Conservation (phyloP, 1,140 invertebrate genomes). For the Mycetomoellerius zeteki region DNA sequence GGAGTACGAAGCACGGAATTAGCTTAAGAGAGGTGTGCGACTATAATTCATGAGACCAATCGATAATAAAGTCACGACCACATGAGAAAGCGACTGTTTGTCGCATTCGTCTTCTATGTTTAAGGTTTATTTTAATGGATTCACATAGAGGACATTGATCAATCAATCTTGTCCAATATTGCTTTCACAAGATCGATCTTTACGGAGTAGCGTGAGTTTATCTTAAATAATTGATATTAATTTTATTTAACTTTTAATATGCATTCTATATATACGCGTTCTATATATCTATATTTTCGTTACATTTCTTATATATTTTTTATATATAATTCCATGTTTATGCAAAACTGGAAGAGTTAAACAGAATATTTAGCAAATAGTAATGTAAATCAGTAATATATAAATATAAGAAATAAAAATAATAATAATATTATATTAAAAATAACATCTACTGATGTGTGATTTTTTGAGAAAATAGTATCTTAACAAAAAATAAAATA, state of each 20-base stretch:
- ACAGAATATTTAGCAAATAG: background rate
- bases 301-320: too few species aligned
- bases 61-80: slow-evolving; percentile 58
- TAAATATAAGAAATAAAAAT: background rate
- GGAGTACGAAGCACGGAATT: slow-evolving; percentile 55
- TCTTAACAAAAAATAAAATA: background rate
- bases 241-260: slow-evolving; percentile 17
- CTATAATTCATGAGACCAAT: slow-evolving; percentile 76
- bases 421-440: background rate
- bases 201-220: background rate
- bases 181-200: slow-evolving; percentile 16
- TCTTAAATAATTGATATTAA: slow-evolving; percentile 6
- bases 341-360: background rate
- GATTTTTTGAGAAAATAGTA: background rate
- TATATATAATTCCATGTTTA: too few species aligned
- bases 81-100: slow-evolving; percentile 31
- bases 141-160: slow-evolving; percentile 3
- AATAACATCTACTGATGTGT: background rate
- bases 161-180: slow-evolving; percentile 6
- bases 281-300: background rate
- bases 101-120: slow-evolving; percentile 4
- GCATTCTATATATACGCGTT: background rate
- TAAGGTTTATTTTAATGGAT: slow-evolving; percentile 23
- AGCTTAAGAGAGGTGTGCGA: slow-evolving; percentile 58
- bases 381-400: background rate